These are phyloP conservation scores for Drepana arcuata DNA, from an alignment of 1,140 invertebrate species.

Conservation along the genomic window DNA sequence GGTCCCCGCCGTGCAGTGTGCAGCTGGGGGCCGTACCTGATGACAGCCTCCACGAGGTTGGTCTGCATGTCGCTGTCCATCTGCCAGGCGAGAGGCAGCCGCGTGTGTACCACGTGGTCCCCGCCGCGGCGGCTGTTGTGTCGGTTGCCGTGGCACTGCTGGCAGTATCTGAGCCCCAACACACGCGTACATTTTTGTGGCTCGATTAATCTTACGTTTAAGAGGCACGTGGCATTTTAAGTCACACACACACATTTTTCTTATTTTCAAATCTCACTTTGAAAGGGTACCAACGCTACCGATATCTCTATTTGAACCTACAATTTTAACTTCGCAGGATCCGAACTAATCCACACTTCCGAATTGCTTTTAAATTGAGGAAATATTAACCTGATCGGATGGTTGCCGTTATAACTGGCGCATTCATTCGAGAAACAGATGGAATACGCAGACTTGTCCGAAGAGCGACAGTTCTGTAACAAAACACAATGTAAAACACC, in stretches of 20 bases:
- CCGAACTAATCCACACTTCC: too few species aligned
- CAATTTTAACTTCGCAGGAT: too few species aligned
- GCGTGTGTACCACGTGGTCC: slow-evolving; percentile 92
- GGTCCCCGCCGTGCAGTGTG: too few species aligned
- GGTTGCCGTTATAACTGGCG: slow-evolving; percentile 95
- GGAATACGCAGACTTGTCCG: slow-evolving; percentile 93
- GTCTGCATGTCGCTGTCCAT: slow-evolving; percentile 92
- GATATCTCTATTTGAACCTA: too few species aligned
- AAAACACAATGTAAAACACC: neutral
- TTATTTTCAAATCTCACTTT: too few species aligned
- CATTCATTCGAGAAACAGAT: slow-evolving; percentile 98
- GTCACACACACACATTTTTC: too few species aligned
- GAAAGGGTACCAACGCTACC: too few species aligned
- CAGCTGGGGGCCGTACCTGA: slow-evolving; percentile 77
- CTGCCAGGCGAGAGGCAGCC: slow-evolving; percentile 87
- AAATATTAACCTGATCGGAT: slow-evolving; percentile 86
- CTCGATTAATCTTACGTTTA: too few species aligned
- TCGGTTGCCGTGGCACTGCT: slow-evolving; percentile 90
- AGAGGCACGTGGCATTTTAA: too few species aligned
- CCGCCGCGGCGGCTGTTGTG: slow-evolving; percentile 89
- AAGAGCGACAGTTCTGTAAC: slow-evolving; percentile 90
- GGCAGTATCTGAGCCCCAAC: slow-evolving; percentile 87
- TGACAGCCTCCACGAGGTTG: slow-evolving; percentile 96
- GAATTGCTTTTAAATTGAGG: too few species aligned
- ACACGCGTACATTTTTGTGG: too few species aligned